phyloP scores from a whole-genome alignment of 2,888 invertebrate species.

The Cryptocheilus praepositus region DNA sequence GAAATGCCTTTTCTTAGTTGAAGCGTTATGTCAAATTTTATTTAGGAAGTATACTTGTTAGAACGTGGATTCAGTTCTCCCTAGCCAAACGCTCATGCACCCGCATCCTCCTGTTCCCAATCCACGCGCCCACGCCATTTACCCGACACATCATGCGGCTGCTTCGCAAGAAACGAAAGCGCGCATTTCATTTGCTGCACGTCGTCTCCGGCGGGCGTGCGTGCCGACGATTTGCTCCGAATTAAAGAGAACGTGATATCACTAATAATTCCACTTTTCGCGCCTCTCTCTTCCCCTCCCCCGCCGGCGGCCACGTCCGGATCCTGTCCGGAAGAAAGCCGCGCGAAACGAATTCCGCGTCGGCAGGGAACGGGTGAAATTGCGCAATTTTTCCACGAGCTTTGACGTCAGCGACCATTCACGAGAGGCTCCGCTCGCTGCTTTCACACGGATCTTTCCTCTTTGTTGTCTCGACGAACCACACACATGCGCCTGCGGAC shows the following conservation, averaged over 20 bases:
- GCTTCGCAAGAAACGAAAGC: too few species aligned
- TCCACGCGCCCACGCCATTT: too few species aligned
- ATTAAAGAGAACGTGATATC: slow-evolving; percentile 33
- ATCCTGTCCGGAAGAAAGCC: slow-evolving; percentile 55
- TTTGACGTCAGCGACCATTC: slow-evolving; percentile 73
- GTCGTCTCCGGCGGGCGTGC: too few species aligned
- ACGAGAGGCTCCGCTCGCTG: slow-evolving; percentile 55
- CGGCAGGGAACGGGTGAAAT: slow-evolving; percentile 63
- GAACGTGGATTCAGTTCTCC: too few species aligned
- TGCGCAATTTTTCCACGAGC: slow-evolving; percentile 71
- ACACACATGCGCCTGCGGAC: slow-evolving; percentile 30
- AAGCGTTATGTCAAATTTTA: too few species aligned
- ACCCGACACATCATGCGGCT: too few species aligned
- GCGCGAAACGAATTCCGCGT: slow-evolving; percentile 50
- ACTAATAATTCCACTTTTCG: slow-evolving; percentile 40
- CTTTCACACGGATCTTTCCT: slow-evolving; percentile 73
- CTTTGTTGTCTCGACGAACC: slow-evolving; percentile 59
- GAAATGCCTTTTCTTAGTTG: too few species aligned
- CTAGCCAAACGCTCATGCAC: too few species aligned
- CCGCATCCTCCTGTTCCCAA: too few species aligned
- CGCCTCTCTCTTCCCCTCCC: slow-evolving; percentile 1
- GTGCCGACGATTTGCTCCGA: slow-evolving; percentile 28
- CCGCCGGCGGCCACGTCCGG: neutral
- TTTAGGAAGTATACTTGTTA: too few species aligned
- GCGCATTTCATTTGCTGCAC: too few species aligned